Conservation (phyloP, 92 coral and sea anemone species). For the Porites lobata region DNA sequence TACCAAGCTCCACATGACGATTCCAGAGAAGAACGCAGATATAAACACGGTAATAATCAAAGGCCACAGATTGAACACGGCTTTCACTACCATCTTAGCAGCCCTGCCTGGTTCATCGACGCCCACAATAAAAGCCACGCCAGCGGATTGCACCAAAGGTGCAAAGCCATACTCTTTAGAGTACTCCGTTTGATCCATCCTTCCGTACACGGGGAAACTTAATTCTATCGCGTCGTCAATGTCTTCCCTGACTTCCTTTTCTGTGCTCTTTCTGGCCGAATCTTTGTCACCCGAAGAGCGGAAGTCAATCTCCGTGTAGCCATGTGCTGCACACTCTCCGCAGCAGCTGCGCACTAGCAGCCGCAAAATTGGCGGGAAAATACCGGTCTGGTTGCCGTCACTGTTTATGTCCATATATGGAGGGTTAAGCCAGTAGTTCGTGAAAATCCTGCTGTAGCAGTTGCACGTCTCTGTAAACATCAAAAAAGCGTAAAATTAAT, state of each 20-base stretch:
- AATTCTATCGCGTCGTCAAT: constrained; percentile 75
- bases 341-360: constrained; percentile 75
- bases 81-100: constrained; percentile 74
- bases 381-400: constrained; percentile 66
- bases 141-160: constrained; percentile 87
- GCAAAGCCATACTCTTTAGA: constrained; percentile 82
- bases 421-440: constrained; percentile 91
- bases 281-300: constrained; percentile 18
- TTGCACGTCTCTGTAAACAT: constrained; percentile 86
- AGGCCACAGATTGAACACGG: constrained; percentile 88
- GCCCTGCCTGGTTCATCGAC: constrained; percentile 72
- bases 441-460: constrained; percentile 79
- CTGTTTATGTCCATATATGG: constrained; percentile 73
- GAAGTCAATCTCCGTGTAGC: constrained; percentile 65
- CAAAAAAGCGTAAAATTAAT: neutral
- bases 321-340: constrained; percentile 77
- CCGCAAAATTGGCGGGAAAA: constrained; percentile 81
- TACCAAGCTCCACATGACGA: constrained; percentile 91
- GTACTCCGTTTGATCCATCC: constrained; percentile 63
- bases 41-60: constrained; percentile 76
- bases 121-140: constrained; percentile 82
- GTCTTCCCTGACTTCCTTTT: constrained; percentile 59
- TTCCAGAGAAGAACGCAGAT: constrained; percentile 86
- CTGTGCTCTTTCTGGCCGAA: constrained; percentile 50
- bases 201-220: constrained; percentile 86